A percentile compares a stretch with the other conserved stretches of the same genome.
phyloP scores from a whole-genome alignment of 2,113 vertebrate genomes.

The Python bivittatus region DNA sequence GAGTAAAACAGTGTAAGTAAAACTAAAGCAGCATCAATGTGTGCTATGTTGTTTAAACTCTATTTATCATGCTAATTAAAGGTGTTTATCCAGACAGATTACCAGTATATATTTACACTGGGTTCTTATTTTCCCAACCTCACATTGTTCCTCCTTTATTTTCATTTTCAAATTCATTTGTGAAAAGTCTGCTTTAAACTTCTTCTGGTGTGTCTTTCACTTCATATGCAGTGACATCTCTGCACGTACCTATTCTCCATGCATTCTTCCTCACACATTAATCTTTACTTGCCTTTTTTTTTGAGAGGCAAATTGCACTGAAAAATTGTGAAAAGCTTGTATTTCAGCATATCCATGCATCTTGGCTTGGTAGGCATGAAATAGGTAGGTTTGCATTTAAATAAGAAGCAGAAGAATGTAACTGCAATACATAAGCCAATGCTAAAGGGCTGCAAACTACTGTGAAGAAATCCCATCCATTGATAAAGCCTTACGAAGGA shows the following conservation, averaged over 20 bases:
- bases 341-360: background rate
- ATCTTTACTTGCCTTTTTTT: background rate
- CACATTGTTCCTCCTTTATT: background rate
- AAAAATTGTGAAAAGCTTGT: background rate
- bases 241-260: background rate
- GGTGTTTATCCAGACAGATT: background rate
- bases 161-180: background rate
- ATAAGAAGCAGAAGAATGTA: background rate
- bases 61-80: background rate
- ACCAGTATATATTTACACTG: background rate
- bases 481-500: background rate
- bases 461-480: background rate
- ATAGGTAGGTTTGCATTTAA: background rate
- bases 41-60: background rate
- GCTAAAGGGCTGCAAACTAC: background rate
- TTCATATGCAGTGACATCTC: background rate
- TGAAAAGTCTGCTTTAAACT: background rate
- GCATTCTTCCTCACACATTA: background rate
- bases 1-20: background rate
- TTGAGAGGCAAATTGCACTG: background rate
- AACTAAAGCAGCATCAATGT: background rate
- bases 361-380: background rate
- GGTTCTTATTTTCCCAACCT: background rate
- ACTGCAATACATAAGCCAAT: background rate
- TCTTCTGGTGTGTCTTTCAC: background rate